Evolutionary conservation across 2,797 vertebrate species (phyloP).

Genomic region (Falco concolor): DNA sequence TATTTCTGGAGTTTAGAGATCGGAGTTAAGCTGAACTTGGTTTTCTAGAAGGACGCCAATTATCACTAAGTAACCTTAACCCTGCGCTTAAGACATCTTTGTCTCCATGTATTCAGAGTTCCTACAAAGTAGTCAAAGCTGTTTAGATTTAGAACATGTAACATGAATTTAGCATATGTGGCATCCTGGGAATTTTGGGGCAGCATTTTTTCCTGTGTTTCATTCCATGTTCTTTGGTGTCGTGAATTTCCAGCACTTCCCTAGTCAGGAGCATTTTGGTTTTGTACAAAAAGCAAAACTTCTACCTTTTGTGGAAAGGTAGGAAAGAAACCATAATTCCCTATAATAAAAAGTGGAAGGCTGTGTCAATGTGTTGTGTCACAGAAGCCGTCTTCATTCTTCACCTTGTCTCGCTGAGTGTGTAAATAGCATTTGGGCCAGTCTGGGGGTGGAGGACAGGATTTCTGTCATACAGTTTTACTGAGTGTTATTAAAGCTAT

Average conservation of each 20-base stretch:
- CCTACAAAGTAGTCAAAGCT: neutral
- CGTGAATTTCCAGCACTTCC: neutral
- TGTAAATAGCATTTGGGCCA: neutral
- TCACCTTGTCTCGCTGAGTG: neutral
- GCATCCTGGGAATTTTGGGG: neutral
- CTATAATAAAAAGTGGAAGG: neutral
- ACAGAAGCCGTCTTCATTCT: neutral
- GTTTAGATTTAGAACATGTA: neutral
- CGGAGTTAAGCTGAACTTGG: neutral
- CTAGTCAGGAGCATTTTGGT: neutral
- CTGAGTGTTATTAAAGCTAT: neutral
- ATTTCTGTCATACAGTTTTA: neutral
- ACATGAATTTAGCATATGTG: too few relatives aligned
- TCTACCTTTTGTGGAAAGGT: neutral
- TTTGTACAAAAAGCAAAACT: neutral
- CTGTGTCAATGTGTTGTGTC: neutral
- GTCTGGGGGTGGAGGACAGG: neutral
- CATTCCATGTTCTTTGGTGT: accelerated
- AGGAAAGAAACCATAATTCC: neutral
- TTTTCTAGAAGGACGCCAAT: neutral
- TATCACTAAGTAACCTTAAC: neutral
- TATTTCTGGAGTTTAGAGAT: neutral
- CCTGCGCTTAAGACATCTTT: neutral
- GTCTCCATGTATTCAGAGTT: neutral
- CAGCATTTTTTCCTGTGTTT: neutral